Evolutionary conservation across 2,888 invertebrate genomes (phyloP).

Genomic region (Epistrophella euchroma): DNA sequence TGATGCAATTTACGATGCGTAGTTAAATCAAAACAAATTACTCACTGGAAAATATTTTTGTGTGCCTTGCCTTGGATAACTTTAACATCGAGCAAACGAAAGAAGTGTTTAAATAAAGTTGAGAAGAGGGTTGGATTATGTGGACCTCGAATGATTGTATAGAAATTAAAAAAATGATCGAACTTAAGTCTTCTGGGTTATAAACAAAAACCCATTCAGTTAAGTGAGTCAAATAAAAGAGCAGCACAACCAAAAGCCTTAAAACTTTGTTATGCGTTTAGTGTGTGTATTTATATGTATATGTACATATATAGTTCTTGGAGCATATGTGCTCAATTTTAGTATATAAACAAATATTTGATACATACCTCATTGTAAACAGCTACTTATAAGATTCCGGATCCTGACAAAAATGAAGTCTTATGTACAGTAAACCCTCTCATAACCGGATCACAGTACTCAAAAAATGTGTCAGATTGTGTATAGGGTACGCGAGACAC

Average conservation of each 20-base stretch:
- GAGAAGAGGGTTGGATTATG: not conserved
- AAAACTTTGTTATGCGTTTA: not conserved
- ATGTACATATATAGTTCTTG: no score
- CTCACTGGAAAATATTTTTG: not conserved
- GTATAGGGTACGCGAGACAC: no score
- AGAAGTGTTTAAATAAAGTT: not conserved
- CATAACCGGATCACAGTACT: no score
- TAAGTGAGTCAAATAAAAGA: not conserved
- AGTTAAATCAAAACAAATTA: constrained; percentile 21
- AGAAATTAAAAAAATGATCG: not conserved
- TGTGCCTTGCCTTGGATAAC: not conserved
- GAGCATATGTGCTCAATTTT: not conserved
- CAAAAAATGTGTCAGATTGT: no score
- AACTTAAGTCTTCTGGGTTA: not conserved
- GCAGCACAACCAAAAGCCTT: not conserved
- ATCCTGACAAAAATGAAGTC: not conserved
- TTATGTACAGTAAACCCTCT: no score
- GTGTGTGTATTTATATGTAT: not conserved
- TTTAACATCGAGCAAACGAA: not conserved
- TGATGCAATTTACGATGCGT: constrained; percentile 35
- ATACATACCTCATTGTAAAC: not conserved
- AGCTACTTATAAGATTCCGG: not conserved
- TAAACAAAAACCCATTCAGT: not conserved
- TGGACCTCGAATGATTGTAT: not conserved
- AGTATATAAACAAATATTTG: not conserved